phyloP scores from a whole-genome alignment of 2,113 vertebrate genomes.

The Poecilia latipinna region DNA sequence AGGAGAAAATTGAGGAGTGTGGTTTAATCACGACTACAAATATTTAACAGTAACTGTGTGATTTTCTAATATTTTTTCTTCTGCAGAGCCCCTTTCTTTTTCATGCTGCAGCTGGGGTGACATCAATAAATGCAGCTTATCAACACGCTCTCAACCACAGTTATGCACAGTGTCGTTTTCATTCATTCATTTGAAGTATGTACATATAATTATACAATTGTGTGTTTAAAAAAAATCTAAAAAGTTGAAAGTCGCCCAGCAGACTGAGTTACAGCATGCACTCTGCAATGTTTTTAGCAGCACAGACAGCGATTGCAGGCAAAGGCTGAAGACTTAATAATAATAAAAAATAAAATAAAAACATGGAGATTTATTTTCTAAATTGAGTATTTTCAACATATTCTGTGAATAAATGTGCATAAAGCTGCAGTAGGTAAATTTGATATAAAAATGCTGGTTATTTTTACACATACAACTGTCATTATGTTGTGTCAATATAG shows the following conservation, averaged over 20 bases:
- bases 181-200: neutral
- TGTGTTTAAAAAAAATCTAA: neutral
- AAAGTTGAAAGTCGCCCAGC: neutral
- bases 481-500: too few species aligned
- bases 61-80: too few species aligned
- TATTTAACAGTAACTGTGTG: too few species aligned
- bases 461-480: too few species aligned
- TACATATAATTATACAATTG: neutral
- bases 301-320: slow-evolving; percentile 64
- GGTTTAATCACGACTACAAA: too few species aligned
- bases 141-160: neutral
- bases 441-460: too few species aligned
- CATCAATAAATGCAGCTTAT: neutral
- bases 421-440: too few species aligned
- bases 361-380: neutral
- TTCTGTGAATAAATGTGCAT: neutral
- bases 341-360: neutral
- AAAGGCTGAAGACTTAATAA: neutral
- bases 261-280: neutral
- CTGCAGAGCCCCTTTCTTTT: neutral
- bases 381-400: neutral
- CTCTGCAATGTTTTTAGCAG: slow-evolving; percentile 55
- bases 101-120: neutral
- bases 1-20: too few species aligned
- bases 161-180: neutral